Percentiles rank a stretch among this genome's conserved stretches.
Conservation (phyloP, 2,797 vertebrate genomes). For the Xyrichtys novacula region DNA sequence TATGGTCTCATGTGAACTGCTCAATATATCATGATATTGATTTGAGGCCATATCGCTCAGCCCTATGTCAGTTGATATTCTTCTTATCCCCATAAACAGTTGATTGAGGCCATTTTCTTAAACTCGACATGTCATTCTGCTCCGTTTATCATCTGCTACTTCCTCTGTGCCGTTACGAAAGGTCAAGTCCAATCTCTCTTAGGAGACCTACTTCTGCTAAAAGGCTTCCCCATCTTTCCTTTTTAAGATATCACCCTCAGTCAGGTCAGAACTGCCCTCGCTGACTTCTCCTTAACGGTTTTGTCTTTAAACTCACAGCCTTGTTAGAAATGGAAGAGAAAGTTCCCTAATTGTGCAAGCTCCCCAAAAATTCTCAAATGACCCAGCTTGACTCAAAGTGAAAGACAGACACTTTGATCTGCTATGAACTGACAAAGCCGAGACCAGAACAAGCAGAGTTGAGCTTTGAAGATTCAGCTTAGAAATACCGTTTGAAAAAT, state of each 20-base stretch:
- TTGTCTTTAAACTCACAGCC: background rate
- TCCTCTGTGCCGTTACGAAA: slow-evolving; percentile 34
- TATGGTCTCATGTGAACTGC: too few species aligned
- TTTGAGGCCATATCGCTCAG: too few species aligned
- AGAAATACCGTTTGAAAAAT: slow-evolving; percentile 10
- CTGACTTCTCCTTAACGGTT: slow-evolving; percentile 34
- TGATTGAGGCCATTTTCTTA: background rate
- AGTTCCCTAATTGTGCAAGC: slow-evolving; percentile 35
- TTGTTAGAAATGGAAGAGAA: slow-evolving; percentile 8
- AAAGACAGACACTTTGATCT: slow-evolving; percentile 47
- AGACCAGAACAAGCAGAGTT: slow-evolving; percentile 28
- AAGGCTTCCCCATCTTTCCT: slow-evolving; percentile 35
- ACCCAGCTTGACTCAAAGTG: background rate
- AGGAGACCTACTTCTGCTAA: slow-evolving; percentile 60
- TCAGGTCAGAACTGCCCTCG: slow-evolving; percentile 23
- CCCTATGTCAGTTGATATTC: too few species aligned
- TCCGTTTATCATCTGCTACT: background rate
- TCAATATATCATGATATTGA: too few species aligned
- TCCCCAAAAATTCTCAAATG: slow-evolving; percentile 3
- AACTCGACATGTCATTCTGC: slow-evolving; percentile 10
- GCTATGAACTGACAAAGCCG: slow-evolving; percentile 17
- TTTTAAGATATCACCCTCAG: slow-evolving; percentile 12
- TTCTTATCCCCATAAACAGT: background rate
- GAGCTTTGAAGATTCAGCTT: slow-evolving; percentile 28
- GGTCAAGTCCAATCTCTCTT: slow-evolving; percentile 36